These are phyloP conservation scores for Exaiptasia diaphana DNA, from an alignment of 64 coral and sea anemone species.

Conservation along the genomic window DNA sequence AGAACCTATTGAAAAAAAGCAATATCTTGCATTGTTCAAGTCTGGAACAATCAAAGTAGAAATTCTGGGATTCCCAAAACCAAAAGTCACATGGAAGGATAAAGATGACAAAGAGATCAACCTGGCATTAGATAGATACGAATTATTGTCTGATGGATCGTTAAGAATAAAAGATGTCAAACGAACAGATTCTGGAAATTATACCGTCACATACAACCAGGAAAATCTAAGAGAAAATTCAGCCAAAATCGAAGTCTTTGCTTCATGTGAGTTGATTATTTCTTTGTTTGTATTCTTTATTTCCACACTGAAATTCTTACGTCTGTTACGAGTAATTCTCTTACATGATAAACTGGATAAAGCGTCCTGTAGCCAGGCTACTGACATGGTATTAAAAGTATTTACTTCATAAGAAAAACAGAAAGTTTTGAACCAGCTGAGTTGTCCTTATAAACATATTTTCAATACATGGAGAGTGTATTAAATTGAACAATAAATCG, in stretches of 20 bases:
- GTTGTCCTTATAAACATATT: too few relatives aligned
- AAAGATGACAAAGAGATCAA: background rate
- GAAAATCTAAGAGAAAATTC: background rate
- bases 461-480: too few relatives aligned
- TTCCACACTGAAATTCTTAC: too few relatives aligned
- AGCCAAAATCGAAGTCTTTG: background rate
- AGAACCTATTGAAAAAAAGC: background rate
- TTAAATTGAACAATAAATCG: too few relatives aligned
- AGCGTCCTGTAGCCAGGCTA: too few relatives aligned
- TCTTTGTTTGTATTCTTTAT: too few relatives aligned
- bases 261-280: background rate
- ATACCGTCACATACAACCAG: background rate
- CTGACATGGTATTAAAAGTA: too few relatives aligned
- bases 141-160: background rate
- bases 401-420: too few relatives aligned
- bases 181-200: constrained; percentile 5
- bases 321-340: too few relatives aligned
- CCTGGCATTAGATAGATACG: background rate
- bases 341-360: too few relatives aligned
- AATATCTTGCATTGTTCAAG: background rate
- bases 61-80: background rate
- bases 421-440: too few relatives aligned
- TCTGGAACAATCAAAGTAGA: background rate
- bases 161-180: background rate
- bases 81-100: background rate